Percentiles rank a stretch among this genome's conserved stretches.
Conservation (phyloP, 2,113 vertebrate species). For the Tragelaphus scriptus region DNA sequence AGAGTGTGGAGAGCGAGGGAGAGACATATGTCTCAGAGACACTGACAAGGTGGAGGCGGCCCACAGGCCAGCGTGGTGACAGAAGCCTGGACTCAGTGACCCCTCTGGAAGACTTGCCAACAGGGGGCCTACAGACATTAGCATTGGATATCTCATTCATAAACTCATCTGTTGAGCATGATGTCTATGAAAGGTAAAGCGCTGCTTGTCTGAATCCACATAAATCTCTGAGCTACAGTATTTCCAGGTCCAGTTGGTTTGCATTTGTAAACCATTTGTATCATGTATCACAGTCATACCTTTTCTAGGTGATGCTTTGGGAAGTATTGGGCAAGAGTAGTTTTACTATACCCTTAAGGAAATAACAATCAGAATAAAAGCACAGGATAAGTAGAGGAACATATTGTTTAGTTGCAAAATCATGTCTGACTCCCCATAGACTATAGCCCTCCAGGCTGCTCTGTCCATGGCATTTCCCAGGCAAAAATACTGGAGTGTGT, state of each 20-base stretch:
- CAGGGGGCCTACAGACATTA: too few species aligned
- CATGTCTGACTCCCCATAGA: neutral
- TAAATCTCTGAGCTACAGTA: neutral
- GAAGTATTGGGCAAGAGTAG: neutral
- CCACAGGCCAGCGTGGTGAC: neutral
- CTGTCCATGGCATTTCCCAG: neutral
- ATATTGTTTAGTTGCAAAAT: neutral
- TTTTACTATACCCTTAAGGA: neutral
- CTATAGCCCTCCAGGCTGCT: neutral
- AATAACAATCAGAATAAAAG: neutral
- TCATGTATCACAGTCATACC: neutral
- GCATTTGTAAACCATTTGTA: neutral
- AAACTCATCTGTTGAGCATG: neutral
- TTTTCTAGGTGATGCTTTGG: neutral
- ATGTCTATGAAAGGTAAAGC: neutral
- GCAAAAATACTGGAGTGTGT: neutral
- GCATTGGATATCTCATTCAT: neutral
- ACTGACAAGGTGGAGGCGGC: neutral
- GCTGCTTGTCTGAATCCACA: neutral
- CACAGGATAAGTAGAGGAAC: neutral
- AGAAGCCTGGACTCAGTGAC: neutral
- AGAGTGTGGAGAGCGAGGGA: neutral
- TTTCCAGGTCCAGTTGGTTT: neutral
- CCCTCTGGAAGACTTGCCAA: neutral
- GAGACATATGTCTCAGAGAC: rapidly evolving